Conservation (phyloP, 2,797 vertebrate genomes). For the Chaunax sp. region DNA sequence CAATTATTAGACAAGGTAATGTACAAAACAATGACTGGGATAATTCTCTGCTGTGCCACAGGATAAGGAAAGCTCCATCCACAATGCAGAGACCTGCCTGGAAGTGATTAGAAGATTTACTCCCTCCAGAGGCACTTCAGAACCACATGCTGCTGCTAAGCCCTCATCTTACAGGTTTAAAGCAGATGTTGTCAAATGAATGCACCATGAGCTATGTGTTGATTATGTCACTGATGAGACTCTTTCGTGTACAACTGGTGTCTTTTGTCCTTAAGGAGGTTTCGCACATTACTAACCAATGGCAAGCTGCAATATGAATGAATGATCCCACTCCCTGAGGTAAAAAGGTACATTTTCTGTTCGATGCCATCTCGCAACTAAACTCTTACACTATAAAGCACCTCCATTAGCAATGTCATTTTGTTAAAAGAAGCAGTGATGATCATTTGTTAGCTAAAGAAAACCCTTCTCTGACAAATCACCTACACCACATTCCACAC, state of each 20-base stretch:
- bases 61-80: constrained; percentile 22
- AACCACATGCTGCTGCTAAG: constrained; percentile 45
- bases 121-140: constrained; percentile 15
- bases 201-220: constrained; percentile 6
- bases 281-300: background rate
- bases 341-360: background rate
- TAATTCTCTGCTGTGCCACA: constrained; percentile 23
- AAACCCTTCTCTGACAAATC: constrained; percentile 36
- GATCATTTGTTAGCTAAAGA: constrained; percentile 28
- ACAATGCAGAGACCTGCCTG: constrained; percentile 48
- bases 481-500: constrained; percentile 29
- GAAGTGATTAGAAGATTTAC: constrained; percentile 55
- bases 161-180: constrained; percentile 38
- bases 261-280: constrained; percentile 12
- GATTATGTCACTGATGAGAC: constrained; percentile 2
- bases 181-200: constrained; percentile 43
- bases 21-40: constrained; percentile 29
- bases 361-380: no score
- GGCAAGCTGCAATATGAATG: constrained; percentile 11
- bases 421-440: constrained; percentile 1
- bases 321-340: background rate
- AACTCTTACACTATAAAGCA: no score
- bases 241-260: constrained; percentile 4
- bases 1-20: constrained; percentile 27
- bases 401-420: no score